Base-by-base conservation (phyloP, 1,140 invertebrate genomes). In the Bombus waltoni region DNA sequence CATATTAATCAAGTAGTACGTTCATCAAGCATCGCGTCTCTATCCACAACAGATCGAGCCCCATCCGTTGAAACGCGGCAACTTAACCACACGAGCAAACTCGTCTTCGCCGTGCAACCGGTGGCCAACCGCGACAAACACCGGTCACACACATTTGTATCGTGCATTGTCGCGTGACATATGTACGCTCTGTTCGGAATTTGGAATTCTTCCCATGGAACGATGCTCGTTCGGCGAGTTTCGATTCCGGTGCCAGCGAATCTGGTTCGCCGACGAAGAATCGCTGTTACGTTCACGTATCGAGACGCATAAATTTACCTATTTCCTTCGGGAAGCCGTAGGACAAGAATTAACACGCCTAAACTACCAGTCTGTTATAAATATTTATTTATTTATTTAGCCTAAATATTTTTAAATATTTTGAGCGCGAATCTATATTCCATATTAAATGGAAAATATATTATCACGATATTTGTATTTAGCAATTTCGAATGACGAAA, bases 51-150 rank as follows among this genome's bases (percentile, higher is more conserved):
- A 53, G 53, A 74, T 53, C 32, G 22, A n/a, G 28, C 5, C 32
- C 6, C 18, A 22, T 35, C 28, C 72, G 11, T 40, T 18, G 35
- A 28, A 73, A n/a, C 40, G 40, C 32, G 73, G 73, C 5, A 53
- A 75, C 44, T 25, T 53, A 53, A 75, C 73, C 73, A 32, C 73
- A 75, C 42, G 32, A 53, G 44, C 73, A 75, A 75, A 53, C 73
- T 73, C n/a, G 3, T 75, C 13, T 53, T 25, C n/a, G 10, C 9
- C 1, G 73, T 15, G 73, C 73, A 53, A 75, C 73, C 73, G 9
- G 73, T 53, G 42, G 15, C n/a, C 42, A 47, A 74, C 73, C 42
- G 32, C 44, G 40, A 25, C 73, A 75, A 75, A 53, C 73, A 53
- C 22, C 8, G 18, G 28, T 8, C 25, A 22, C 38, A 28, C 70